Percentiles rank a stretch among this genome's conserved stretches.
Evolutionary conservation across 2,113 vertebrate genomes (phyloP).

Genomic region (Oryzias celebensis): DNA sequence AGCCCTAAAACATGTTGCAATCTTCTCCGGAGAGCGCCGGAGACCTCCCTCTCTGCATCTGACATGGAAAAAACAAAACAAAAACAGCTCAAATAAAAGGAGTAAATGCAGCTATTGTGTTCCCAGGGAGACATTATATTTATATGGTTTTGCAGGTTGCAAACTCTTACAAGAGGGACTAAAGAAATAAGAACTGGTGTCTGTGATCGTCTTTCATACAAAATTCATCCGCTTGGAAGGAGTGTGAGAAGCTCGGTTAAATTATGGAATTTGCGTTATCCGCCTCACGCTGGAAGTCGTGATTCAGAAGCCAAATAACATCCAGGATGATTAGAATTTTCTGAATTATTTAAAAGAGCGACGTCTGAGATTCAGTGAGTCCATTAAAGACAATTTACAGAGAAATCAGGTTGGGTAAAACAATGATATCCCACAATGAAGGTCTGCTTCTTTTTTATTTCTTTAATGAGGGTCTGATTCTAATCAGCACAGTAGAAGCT

Average conservation of each 20-base stretch:
- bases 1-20: constrained; percentile 66
- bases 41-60: constrained; percentile 52
- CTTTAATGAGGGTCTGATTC: neutral
- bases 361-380: neutral
- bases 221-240: constrained; percentile 42
- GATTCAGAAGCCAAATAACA: constrained; percentile 20
- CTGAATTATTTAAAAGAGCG: constrained; percentile 26
- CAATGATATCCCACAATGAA: neutral
- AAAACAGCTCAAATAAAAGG: constrained; percentile 64
- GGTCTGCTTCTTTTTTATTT: too few species aligned
- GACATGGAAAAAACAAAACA: constrained; percentile 40
- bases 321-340: constrained; percentile 12
- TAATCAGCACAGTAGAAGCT: constrained; percentile 4
- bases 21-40: constrained; percentile 50
- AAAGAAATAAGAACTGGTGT: constrained; percentile 64
- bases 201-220: constrained; percentile 56
- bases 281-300: constrained; percentile 28
- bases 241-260: constrained; percentile 31
- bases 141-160: constrained; percentile 64
- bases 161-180: constrained; percentile 57
- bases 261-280: constrained; percentile 41
- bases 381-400: constrained; percentile 12
- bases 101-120: constrained; percentile 75
- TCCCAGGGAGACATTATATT: constrained; percentile 80
- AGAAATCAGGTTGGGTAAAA: constrained; percentile 11